Evolutionary conservation across 2,113 vertebrate species (phyloP).

Genomic region (Psammodynastes pulverulentus): DNA sequence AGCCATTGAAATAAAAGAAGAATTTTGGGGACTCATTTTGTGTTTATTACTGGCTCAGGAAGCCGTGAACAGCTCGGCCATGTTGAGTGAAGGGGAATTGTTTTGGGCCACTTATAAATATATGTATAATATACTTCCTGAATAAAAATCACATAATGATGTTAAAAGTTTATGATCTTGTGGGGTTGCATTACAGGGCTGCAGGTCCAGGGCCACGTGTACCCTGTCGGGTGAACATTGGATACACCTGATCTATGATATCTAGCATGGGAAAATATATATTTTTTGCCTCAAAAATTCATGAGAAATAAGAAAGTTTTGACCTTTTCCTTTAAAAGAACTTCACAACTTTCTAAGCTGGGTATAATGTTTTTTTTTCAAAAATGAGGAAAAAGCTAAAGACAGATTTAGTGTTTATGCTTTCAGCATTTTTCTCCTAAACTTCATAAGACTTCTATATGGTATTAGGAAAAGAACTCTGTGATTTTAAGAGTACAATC

Average conservation of each 20-base stretch:
- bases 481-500: not conserved
- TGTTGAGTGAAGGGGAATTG: not conserved
- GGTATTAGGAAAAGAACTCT: not conserved
- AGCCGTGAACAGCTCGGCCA: too few relatives aligned
- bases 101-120: not conserved
- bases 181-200: not conserved
- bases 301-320: constrained; percentile 20
- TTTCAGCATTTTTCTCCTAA: not conserved
- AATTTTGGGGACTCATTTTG: too few relatives aligned
- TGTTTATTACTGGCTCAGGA: too few relatives aligned
- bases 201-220: not conserved
- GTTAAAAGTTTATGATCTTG: not conserved
- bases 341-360: constrained; percentile 44
- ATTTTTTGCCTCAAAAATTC: constrained; percentile 20
- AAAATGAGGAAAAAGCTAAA: constrained; percentile 14
- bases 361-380: constrained; percentile 1
- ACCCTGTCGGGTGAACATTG: not conserved
- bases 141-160: not conserved
- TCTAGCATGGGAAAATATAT: constrained; percentile 31
- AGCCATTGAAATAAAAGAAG: too few relatives aligned
- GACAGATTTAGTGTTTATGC: not conserved
- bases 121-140: not conserved
- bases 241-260: constrained; percentile 17
- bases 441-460: not conserved
- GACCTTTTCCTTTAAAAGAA: constrained; percentile 61